These are phyloP conservation scores for Ceyx cyanopectus DNA, from an alignment of 2,113 vertebrate species.

Conservation along the genomic window DNA sequence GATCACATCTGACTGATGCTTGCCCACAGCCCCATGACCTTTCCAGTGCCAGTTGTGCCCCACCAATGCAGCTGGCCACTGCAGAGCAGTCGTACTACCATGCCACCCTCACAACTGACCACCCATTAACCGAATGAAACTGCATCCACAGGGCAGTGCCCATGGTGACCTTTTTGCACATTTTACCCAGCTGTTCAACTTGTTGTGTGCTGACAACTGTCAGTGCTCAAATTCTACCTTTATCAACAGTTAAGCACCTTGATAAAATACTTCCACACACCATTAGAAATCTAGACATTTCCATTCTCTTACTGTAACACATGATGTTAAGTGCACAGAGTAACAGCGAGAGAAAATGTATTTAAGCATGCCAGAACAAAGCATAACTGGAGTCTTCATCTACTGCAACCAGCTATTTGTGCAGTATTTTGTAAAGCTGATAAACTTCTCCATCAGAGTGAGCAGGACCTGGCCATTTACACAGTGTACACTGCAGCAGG, in stretches of 20 bases:
- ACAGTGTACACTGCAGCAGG: fast-evolving
- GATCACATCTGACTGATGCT: fast-evolving
- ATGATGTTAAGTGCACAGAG: fast-evolving
- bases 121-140: not conserved
- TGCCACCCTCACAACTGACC: not conserved
- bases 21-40: fast-evolving
- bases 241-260: not conserved
- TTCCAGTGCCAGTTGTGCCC: not conserved
- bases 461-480: fast-evolving
- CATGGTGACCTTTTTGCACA: not conserved
- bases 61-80: not conserved
- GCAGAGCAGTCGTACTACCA: not conserved
- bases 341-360: not conserved
- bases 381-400: not conserved
- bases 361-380: not conserved
- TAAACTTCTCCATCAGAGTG: fast-evolving
- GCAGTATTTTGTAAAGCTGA: not conserved
- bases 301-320: not conserved
- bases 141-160: not conserved
- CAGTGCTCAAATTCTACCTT: too few species aligned
- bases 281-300: not conserved
- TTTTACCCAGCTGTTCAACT: not conserved
- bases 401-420: not conserved
- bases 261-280: not conserved
- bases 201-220: too few species aligned